A percentile compares a stretch with the other conserved stretches of the same genome.
These are phyloP conservation scores for Drepana falcataria DNA, from an alignment of 2,888 invertebrate genomes.

Conservation along the genomic window DNA sequence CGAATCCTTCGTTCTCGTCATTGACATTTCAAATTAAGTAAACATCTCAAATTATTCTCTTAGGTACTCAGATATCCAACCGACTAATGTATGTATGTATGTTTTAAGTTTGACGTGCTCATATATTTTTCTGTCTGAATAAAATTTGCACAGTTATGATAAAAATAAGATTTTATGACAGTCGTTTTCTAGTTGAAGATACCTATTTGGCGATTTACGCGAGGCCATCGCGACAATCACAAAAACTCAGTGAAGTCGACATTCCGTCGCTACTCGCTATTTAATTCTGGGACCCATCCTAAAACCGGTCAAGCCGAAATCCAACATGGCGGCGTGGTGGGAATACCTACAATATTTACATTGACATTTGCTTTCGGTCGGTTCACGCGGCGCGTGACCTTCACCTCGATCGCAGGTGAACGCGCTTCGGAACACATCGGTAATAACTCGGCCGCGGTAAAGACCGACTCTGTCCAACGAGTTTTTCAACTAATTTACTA, in stretches of 20 bases:
- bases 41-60: too few relatives aligned
- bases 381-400: slow-evolving; percentile 59
- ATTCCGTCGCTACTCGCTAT: slow-evolving; percentile 33
- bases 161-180: slow-evolving; percentile 15
- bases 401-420: slow-evolving; percentile 72
- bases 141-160: slow-evolving; percentile 10
- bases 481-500: neutral
- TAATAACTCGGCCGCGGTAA: neutral
- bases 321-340: slow-evolving; percentile 64
- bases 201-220: slow-evolving; percentile 10
- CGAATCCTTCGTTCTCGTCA: too few relatives aligned
- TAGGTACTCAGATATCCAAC: too few relatives aligned
- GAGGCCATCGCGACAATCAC: slow-evolving; percentile 18
- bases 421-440: slow-evolving; percentile 46
- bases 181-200: slow-evolving; percentile 10
- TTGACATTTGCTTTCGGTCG: slow-evolving; percentile 58
- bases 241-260: slow-evolving; percentile 41
- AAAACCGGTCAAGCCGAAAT: slow-evolving; percentile 63
- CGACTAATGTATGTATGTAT: too few relatives aligned
- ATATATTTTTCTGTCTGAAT: neutral
- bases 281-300: slow-evolving; percentile 27
- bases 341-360: slow-evolving; percentile 50
- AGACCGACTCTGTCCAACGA: neutral
- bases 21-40: too few relatives aligned
- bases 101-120: neutral